Evolutionary conservation across 2,888 invertebrate species (phyloP).

Genomic region (Xylocampa areola): DNA sequence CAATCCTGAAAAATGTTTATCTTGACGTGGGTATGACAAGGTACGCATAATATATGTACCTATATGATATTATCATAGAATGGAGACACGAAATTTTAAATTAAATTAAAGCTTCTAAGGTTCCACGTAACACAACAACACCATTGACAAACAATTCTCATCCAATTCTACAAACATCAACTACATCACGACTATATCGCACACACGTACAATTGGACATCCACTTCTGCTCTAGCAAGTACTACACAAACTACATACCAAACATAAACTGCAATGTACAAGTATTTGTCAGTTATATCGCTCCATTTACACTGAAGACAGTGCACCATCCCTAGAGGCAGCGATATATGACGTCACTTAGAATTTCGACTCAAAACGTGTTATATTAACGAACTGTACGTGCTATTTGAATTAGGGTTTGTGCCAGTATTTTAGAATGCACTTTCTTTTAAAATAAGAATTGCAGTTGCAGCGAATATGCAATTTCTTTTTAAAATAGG

Average conservation of each 20-base stretch:
- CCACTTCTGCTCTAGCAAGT: slow-evolving; percentile 23
- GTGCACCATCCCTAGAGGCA: slow-evolving; percentile 35
- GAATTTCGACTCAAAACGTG: slow-evolving; percentile 45
- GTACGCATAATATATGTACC: too few species aligned
- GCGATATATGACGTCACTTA: slow-evolving; percentile 37
- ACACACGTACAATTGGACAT: slow-evolving; percentile 3
- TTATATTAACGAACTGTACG: slow-evolving; percentile 52
- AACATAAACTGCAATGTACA: slow-evolving; percentile 53
- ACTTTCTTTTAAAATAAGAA: background rate
- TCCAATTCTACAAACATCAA: background rate
- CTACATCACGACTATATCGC: slow-evolving; percentile 14
- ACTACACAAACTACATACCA: slow-evolving; percentile 5
- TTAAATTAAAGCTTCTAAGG: too few species aligned
- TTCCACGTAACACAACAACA: too few species aligned
- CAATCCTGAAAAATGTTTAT: too few species aligned
- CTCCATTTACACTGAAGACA: slow-evolving; percentile 56
- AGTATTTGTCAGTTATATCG: slow-evolving; percentile 57
- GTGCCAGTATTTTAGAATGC: background rate
- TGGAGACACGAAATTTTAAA: too few species aligned
- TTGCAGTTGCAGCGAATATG: too few species aligned
- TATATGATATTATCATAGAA: too few species aligned
- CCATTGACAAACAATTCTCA: too few species aligned
- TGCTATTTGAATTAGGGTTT: slow-evolving; percentile 22
- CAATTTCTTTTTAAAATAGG: too few species aligned
- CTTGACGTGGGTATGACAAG: too few species aligned